Evolutionary conservation across 2,113 vertebrate genomes (phyloP).

Genomic region (Anser brachyrhynchus): DNA sequence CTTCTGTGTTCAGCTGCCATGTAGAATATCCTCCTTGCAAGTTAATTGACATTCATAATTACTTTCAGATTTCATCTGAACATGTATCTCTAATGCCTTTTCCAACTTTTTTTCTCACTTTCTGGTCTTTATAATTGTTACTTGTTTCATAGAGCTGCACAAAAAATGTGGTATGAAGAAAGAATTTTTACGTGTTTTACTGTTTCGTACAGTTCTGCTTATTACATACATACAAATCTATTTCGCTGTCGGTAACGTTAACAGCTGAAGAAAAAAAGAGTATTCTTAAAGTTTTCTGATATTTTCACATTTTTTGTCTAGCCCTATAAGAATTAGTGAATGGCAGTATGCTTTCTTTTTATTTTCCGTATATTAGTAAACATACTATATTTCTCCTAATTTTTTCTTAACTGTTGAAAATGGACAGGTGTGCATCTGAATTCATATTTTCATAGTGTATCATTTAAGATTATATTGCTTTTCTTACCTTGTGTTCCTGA

Average conservation of each 20-base stretch:
- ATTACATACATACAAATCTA: not conserved
- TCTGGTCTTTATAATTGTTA: not conserved
- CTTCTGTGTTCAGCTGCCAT: slow-evolving; percentile 12
- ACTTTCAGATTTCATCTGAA: not conserved
- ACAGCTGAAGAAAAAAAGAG: slow-evolving; percentile 4
- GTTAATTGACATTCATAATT: not conserved
- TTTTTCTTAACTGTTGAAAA: not conserved
- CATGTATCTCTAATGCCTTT: not conserved
- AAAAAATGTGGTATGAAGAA: not conserved
- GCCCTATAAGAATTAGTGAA: not conserved
- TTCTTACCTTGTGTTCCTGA: not conserved
- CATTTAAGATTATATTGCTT: not conserved
- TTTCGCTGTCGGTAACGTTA: not conserved
- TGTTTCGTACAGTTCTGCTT: not conserved
- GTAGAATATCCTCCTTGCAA: not conserved
- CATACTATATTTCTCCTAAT: not conserved
- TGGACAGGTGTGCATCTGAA: not conserved
- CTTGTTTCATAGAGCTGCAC: not conserved
- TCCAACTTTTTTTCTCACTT: not conserved
- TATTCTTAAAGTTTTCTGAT: not conserved
- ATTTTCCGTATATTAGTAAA: not conserved
- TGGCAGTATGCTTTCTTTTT: not conserved
- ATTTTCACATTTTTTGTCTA: slow-evolving; percentile 7
- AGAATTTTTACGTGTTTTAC: not conserved
- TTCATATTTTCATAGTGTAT: not conserved